Evolutionary conservation across 2,888 invertebrate species (phyloP).

Genomic region (Tiliacea citrago): DNA sequence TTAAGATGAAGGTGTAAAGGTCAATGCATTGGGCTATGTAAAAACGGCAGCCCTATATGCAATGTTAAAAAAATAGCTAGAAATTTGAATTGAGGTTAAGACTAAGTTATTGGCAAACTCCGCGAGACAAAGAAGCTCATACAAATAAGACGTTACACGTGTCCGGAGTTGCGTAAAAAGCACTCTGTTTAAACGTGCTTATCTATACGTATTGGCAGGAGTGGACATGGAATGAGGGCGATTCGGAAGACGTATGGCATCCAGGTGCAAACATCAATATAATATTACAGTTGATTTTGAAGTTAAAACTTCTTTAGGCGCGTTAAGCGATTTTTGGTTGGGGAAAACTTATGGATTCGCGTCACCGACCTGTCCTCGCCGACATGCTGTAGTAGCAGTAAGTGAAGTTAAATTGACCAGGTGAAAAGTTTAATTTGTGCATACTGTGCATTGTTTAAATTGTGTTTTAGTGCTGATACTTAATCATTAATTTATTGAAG

Average conservation of each 20-base stretch:
- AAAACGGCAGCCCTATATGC: conserved; percentile 27
- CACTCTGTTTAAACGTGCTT: conserved; percentile 56
- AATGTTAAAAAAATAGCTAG: conserved; percentile 44
- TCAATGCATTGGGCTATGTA: background rate
- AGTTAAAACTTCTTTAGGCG: no score
- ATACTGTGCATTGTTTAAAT: no score
- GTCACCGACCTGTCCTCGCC: no score
- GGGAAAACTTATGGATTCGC: no score
- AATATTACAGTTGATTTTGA: background rate
- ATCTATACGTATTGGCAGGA: conserved; percentile 44
- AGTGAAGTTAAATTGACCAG: no score
- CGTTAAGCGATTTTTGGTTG: no score
- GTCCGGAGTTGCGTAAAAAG: conserved; percentile 61
- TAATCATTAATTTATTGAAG: no score
- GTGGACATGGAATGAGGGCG: conserved; percentile 39
- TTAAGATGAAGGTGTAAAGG: background rate
- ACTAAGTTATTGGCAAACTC: conserved; percentile 62
- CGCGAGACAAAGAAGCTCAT: conserved; percentile 63
- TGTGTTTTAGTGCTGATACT: no score
- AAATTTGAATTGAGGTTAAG: conserved; percentile 60
- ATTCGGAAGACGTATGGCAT: conserved; percentile 13
- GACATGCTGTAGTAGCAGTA: no score
- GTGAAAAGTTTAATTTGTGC: no score
- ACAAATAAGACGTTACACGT: conserved; percentile 62
- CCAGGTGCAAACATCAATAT: conserved; percentile 36